Conservation (phyloP, 2,113 vertebrate species). For the Rhea pennata region DNA sequence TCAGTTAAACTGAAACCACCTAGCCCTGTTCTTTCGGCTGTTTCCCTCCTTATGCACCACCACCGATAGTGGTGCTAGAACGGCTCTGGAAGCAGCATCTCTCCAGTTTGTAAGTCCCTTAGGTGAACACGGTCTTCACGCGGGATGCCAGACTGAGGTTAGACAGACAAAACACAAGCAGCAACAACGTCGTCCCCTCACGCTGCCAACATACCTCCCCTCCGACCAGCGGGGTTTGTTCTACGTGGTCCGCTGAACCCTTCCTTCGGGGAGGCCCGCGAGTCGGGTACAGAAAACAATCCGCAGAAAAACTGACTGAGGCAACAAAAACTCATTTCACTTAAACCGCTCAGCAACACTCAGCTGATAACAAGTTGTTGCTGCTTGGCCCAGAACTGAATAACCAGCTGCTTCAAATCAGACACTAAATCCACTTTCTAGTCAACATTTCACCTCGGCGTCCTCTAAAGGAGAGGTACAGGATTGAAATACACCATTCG, state of each 20-base stretch:
- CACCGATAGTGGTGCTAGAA: neutral
- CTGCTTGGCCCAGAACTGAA: neutral
- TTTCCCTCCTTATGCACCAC: neutral
- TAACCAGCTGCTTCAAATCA: neutral
- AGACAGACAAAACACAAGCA: neutral
- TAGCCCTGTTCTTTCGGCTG: neutral
- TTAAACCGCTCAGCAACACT: slow-evolving; percentile 12
- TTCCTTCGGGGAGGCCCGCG: neutral
- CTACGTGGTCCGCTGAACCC: neutral
- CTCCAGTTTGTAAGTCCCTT: neutral
- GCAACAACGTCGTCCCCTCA: neutral
- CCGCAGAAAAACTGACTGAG: slow-evolving; percentile 3
- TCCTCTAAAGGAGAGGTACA: neutral
- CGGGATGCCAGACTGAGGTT: neutral
- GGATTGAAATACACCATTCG: neutral
- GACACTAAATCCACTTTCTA: slow-evolving; percentile 26
- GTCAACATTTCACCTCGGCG: slow-evolving; percentile 5
- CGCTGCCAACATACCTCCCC: neutral
- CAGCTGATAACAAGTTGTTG: slow-evolving; percentile 20
- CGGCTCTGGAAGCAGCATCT: neutral
- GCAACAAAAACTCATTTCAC: slow-evolving; percentile 32
- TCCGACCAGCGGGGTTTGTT: neutral
- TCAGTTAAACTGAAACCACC: neutral
- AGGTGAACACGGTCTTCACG: neutral
- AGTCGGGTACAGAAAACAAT: neutral